Base-by-base conservation (phyloP, 2,113 vertebrate genomes). In the Chroicocephalus ridibundus region DNA sequence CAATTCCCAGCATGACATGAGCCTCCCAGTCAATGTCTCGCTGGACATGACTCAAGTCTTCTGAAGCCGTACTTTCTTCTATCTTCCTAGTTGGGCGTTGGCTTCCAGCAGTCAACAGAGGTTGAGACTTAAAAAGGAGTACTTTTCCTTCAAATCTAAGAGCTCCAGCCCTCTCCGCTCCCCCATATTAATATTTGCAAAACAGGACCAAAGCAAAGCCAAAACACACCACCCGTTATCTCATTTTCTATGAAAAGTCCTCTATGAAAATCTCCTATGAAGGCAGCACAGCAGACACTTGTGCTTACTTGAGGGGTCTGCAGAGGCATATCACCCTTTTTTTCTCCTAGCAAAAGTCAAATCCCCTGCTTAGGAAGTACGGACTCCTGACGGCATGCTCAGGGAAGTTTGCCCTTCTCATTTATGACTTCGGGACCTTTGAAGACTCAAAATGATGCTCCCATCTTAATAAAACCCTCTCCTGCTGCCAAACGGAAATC, bases 41-140 rank as follows among this genome's bases (percentile, higher is more conserved):
- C 78, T 58, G 70, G 89, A 93, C 68, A 70, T 95, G 94, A 97
- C 91, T 97, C 95, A 95, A 94, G 54, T 82, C 69, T 91, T 97
- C 89, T 93, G 95, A 85, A 93, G 68, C 27, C 4, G 42, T 91
- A 88, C 70, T 94, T 97, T 82, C 77, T 95, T 96, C 89, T 89
- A 58, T 47, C 72, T 93, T 78, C 46, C 18, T 58, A n/a, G 24
- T 5, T 3, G 47, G 77, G 58, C 0, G 36, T 74, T 84, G 74
- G 68, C 57, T 95, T 94, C 65, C 88, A 94, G 74, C 70, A 88
- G 74, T 75, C 69, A 93, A 81, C 52, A 86, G 47, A 88, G 68
- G 20, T 9, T 47, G 18, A 71, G 46, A 58, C 24, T 54, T 85
- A 46, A 78, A 78, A 93, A 74, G 52, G 54, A 94, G 27, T 12